Evolutionary conservation across 2,113 vertebrate genomes (phyloP).

Genomic region (Hemichromis elongatus): DNA sequence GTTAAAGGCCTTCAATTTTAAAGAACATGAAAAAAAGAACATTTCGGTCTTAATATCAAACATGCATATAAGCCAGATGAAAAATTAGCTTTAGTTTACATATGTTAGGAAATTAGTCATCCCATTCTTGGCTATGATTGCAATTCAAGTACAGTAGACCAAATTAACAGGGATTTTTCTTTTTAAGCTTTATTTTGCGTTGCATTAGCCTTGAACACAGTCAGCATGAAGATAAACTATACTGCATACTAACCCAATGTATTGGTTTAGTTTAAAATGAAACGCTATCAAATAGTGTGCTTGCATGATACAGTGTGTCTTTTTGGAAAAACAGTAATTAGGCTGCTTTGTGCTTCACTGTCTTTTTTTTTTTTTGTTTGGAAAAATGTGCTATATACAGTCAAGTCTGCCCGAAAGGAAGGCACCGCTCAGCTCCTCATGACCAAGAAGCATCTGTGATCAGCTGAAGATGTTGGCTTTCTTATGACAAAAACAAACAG

Average conservation of each 20-base stretch:
- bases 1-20: slow-evolving; percentile 20
- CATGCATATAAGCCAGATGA: slow-evolving; percentile 55
- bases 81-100: not conserved
- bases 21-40: not conserved
- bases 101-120: not conserved
- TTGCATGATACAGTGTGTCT: not conserved
- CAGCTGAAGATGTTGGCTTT: not conserved
- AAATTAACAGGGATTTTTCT: not conserved
- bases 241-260: not conserved
- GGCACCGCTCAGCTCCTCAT: slow-evolving; percentile 34
- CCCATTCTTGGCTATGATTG: not conserved
- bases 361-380: not conserved
- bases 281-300: slow-evolving; percentile 12
- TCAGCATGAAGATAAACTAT: not conserved
- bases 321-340: not conserved
- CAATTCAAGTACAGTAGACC: not conserved
- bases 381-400: slow-evolving; percentile 37
- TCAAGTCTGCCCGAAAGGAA: slow-evolving; percentile 32
- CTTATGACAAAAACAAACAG: not conserved
- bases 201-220: not conserved
- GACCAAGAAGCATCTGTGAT: not conserved
- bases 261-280: not conserved
- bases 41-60: slow-evolving; percentile 30
- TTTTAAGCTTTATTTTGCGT: not conserved
- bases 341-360: not conserved